These are phyloP conservation scores for Drosophila fuyamai DNA, from an alignment of 1,140 invertebrate genomes.

Conservation along the genomic window DNA sequence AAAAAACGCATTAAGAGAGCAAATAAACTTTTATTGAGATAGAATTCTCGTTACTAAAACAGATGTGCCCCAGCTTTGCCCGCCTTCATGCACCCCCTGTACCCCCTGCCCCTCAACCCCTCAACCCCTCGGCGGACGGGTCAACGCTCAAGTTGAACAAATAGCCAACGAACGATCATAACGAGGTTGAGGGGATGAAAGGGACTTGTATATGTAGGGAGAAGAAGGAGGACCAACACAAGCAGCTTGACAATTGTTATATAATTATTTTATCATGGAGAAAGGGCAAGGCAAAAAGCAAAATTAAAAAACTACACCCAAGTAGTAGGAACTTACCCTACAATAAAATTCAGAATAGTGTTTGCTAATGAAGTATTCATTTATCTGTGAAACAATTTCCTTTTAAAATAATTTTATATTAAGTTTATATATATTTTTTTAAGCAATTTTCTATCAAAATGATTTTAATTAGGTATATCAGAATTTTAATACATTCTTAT, in stretches of 20 bases:
- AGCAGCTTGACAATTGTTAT: slow-evolving; percentile 72
- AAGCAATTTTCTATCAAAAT: too few species aligned
- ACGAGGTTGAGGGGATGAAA: slow-evolving; percentile 1
- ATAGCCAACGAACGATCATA: slow-evolving; percentile 25
- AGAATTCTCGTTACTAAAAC: slow-evolving; percentile 57
- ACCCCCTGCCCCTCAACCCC: background rate
- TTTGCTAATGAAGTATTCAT: too few species aligned
- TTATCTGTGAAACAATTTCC: too few species aligned
- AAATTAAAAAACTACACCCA: background rate
- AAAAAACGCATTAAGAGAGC: slow-evolving; percentile 57
- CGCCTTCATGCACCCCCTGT: background rate
- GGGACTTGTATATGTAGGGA: slow-evolving; percentile 2
- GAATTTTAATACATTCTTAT: background rate
- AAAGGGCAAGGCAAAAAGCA: slow-evolving; percentile 9
- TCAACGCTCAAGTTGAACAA: slow-evolving; percentile 34
- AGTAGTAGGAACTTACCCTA: background rate
- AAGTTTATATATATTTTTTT: background rate
- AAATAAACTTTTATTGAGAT: slow-evolving; percentile 69
- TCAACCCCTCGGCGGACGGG: background rate
- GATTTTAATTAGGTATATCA: background rate
- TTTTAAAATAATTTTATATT: too few species aligned
- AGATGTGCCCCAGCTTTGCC: slow-evolving; percentile 46
- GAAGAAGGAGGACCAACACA: slow-evolving; percentile 5
- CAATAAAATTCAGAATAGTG: background rate
- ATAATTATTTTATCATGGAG: slow-evolving; percentile 69